A percentile compares a stretch with the other conserved stretches of the same genome.
These are phyloP conservation scores for Halictus ligatus DNA, from an alignment of 2,888 invertebrate genomes.

Conservation along the genomic window DNA sequence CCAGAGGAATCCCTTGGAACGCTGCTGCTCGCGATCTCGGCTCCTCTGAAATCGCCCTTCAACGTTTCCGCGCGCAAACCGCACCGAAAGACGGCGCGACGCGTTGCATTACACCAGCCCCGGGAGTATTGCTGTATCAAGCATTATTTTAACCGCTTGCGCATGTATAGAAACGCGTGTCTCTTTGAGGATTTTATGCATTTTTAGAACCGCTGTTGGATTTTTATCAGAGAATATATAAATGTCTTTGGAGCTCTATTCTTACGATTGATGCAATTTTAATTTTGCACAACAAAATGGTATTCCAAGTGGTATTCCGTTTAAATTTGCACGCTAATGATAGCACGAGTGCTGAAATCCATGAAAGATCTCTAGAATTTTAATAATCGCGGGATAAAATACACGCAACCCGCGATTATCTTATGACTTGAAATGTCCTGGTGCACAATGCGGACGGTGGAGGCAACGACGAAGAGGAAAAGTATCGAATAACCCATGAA, in stretches of 20 bases:
- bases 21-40: not conserved
- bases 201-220: no score
- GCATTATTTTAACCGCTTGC: not conserved
- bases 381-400: not conserved
- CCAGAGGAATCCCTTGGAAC: not conserved
- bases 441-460: not conserved
- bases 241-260: no score
- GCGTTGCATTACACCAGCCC: not conserved
- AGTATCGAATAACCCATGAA: not conserved
- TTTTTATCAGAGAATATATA: no score
- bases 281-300: no score
- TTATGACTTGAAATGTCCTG: no score
- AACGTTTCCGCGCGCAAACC: not conserved
- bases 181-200: no score
- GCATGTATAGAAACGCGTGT: no score
- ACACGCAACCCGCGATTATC: no score
- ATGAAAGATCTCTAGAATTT: not conserved
- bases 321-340: not conserved
- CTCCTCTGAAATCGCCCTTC: not conserved
- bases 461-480: not conserved
- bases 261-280: no score
- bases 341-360: no score
- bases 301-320: no score
- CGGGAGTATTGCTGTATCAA: not conserved
- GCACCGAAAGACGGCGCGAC: not conserved